Percentiles rank a stretch among this genome's conserved stretches.
Conservation (phyloP, 1,140 invertebrate species). For the Diorhabda carinulata region DNA sequence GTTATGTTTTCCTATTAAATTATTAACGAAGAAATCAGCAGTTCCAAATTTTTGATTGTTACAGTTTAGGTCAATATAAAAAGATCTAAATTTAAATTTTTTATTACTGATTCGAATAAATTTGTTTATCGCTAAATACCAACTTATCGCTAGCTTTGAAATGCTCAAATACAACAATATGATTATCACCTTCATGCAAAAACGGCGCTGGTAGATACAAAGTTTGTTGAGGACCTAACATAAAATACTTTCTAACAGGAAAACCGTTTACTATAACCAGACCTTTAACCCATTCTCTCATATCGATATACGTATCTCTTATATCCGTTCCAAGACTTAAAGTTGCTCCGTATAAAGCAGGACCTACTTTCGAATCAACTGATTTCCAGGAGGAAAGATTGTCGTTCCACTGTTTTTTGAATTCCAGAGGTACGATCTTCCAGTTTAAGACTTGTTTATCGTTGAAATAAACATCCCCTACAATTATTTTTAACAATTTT, state of each 20-base stretch:
- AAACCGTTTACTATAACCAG: slow-evolving; percentile 62
- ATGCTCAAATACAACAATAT: slow-evolving; percentile 44
- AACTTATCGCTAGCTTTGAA: slow-evolving; percentile 27
- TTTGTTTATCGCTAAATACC: slow-evolving; percentile 10
- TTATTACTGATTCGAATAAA: too few species aligned
- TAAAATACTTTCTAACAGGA: slow-evolving; percentile 57
- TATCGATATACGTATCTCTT: slow-evolving; percentile 44
- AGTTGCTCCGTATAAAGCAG: slow-evolving; percentile 38
- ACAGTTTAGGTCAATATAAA: not conserved
- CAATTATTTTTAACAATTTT: too few species aligned
- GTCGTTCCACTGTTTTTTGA: slow-evolving; percentile 48
- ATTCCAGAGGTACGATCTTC: slow-evolving; percentile 53
- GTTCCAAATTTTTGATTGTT: not conserved
- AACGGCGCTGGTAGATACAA: slow-evolving; percentile 58
- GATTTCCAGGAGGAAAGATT: slow-evolving; percentile 21
- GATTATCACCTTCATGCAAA: slow-evolving; percentile 51
- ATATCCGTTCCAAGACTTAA: slow-evolving; percentile 23
- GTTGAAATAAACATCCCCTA: slow-evolving; percentile 47
- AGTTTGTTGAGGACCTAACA: slow-evolving; percentile 55
- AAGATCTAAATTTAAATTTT: too few species aligned
- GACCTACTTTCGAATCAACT: slow-evolving; percentile 23
- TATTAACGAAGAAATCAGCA: too few species aligned
- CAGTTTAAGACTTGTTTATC: slow-evolving; percentile 46
- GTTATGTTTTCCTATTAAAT: too few species aligned
- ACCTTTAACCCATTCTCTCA: slow-evolving; percentile 53